These are phyloP conservation scores for Baccha elongata DNA, from an alignment of 2,888 invertebrate genomes.

Conservation along the genomic window DNA sequence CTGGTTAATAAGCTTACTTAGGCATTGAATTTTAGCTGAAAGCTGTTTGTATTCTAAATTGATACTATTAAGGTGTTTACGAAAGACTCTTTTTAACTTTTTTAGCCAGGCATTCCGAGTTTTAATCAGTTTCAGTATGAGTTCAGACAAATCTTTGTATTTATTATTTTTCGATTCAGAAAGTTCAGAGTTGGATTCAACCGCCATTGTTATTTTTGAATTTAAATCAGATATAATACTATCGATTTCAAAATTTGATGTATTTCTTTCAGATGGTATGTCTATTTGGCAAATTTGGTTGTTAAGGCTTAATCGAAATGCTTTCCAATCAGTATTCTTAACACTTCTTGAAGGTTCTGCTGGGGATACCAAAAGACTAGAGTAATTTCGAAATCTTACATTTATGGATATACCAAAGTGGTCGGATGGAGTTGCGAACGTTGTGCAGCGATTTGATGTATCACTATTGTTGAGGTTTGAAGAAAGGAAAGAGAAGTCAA, in stretches of 20 bases:
- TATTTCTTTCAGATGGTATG: neutral
- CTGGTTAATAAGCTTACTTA: neutral
- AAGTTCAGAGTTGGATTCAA: too few relatives aligned
- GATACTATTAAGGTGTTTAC: neutral
- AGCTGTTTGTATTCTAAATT: neutral
- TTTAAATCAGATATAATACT: too few relatives aligned
- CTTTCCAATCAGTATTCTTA: neutral
- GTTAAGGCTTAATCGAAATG: too few relatives aligned
- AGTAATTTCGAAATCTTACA: neutral
- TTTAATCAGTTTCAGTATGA: slow-evolving; percentile 8
- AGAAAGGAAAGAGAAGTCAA: too few relatives aligned
- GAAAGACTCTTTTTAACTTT: slow-evolving; percentile 6
- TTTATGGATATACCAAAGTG: too few relatives aligned
- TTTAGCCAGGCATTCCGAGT: neutral
- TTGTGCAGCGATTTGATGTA: too few relatives aligned
- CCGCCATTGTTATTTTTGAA: too few relatives aligned
- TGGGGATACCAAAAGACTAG: neutral
- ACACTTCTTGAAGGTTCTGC: neutral
- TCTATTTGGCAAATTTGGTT: neutral
- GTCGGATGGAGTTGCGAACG: too few relatives aligned
- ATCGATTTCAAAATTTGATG: too few relatives aligned
- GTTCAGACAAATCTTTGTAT: slow-evolving; percentile 4
- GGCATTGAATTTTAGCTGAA: neutral
- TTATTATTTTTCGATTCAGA: neutral
- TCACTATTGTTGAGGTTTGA: too few relatives aligned